Percentiles rank a stretch among this genome's conserved stretches.
phyloP scores from a whole-genome alignment of 1,140 invertebrate species.

The Drosophila dunni region DNA sequence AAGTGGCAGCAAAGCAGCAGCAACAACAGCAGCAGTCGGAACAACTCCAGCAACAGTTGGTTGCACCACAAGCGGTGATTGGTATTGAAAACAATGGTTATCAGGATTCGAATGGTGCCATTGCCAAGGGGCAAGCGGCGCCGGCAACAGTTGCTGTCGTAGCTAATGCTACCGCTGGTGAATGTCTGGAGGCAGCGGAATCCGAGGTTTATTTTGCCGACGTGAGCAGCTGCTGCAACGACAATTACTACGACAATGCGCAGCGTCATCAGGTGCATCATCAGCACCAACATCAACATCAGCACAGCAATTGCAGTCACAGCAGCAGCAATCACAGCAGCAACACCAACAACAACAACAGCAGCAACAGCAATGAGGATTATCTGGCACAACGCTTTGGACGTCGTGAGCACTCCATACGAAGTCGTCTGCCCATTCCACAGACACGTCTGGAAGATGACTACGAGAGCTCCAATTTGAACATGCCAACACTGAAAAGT shows the following conservation, averaged over 20 bases:
- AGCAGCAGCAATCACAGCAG: conserved; percentile 61
- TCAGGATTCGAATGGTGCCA: conserved; percentile 73
- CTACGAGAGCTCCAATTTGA: conserved; percentile 73
- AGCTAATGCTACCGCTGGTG: conserved; percentile 7
- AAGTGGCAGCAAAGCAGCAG: conserved; percentile 43
- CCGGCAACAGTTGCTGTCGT: not conserved
- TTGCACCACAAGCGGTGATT: conserved; percentile 24
- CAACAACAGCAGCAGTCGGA: conserved; percentile 32
- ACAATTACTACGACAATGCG: conserved; percentile 84
- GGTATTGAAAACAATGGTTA: conserved; percentile 80
- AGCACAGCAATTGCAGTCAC: conserved; percentile 73
- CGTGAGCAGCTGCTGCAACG: conserved; percentile 93
- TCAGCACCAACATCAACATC: conserved; percentile 66
- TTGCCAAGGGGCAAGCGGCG: conserved; percentile 58
- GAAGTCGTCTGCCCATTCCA: conserved; percentile 87
- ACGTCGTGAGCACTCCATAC: conserved; percentile 86
- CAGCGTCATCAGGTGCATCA: conserved; percentile 59
- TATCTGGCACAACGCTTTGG: conserved; percentile 86
- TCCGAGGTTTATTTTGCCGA: conserved; percentile 94
- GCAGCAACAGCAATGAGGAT: conserved; percentile 85
- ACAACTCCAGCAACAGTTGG: conserved; percentile 18
- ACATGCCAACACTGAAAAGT: conserved; percentile 62
- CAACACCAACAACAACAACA: conserved; percentile 55
- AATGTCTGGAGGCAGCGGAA: conserved; percentile 86
- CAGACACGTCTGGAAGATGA: conserved; percentile 84